Conservation (phyloP, 2,113 vertebrate species). For the Myrmecophaga tridactyla region DNA sequence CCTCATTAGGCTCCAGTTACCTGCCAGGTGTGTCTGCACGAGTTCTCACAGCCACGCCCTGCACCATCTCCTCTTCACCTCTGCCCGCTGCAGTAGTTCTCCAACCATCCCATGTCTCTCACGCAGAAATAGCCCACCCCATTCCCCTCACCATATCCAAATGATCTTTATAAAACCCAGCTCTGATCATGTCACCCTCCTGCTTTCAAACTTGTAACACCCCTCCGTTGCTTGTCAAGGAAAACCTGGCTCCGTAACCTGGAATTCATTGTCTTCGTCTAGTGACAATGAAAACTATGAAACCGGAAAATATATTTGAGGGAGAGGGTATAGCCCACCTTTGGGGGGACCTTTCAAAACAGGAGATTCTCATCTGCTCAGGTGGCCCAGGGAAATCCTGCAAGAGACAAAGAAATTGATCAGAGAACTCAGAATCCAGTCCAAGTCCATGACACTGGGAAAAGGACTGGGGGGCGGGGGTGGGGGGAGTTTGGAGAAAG, state of each 20-base stretch:
- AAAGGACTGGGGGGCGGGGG: background rate
- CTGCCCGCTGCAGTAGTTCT: too few relatives aligned
- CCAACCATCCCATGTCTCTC: too few relatives aligned
- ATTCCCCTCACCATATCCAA: background rate
- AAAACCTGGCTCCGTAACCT: background rate
- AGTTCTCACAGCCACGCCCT: background rate
- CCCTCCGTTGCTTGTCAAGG: background rate
- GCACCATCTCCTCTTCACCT: background rate
- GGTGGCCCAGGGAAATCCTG: background rate
- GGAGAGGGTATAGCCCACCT: background rate
- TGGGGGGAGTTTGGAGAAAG: rapidly evolving
- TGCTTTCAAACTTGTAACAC: too few relatives aligned
- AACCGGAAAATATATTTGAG: background rate
- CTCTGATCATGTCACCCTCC: background rate
- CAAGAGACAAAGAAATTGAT: background rate
- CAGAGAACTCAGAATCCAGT: background rate
- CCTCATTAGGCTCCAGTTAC: background rate
- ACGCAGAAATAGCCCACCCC: rapidly evolving
- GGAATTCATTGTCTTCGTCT: background rate
- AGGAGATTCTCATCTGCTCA: background rate
- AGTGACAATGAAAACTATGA: background rate
- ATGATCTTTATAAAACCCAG: background rate
- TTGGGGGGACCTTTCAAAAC: background rate
- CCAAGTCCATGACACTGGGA: background rate
- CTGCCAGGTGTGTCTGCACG: background rate